Percentiles rank a stretch among this genome's conserved stretches.
phyloP scores from a whole-genome alignment of 2,888 invertebrate species.

The Euplexia lucipara region DNA sequence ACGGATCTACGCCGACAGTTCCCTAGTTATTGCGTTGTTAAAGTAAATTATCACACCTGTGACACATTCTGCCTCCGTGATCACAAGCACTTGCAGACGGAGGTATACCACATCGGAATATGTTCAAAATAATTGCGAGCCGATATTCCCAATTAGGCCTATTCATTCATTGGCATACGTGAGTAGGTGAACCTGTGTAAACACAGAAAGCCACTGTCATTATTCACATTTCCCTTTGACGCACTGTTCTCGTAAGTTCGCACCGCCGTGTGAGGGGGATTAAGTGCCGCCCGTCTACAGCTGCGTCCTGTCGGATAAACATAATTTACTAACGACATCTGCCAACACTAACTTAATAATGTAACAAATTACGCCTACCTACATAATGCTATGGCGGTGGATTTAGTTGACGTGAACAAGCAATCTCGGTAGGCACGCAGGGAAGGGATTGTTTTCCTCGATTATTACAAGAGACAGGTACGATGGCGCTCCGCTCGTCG shows the following conservation, averaged over 20 bases:
- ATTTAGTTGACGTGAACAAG: constrained; percentile 69
- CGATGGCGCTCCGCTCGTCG: constrained; percentile 48
- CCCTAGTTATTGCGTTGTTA: constrained; percentile 63
- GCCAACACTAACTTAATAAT: constrained; percentile 82
- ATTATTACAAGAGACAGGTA: constrained; percentile 70
- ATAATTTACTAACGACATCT: constrained; percentile 86
- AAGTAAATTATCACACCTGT: constrained; percentile 65
- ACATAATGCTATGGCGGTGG: constrained; percentile 70
- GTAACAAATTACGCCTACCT: constrained; percentile 74
- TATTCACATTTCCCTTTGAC: constrained; percentile 83
- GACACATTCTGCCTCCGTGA: constrained; percentile 45
- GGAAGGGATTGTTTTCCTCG: constrained; percentile 66
- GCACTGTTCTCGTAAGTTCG: constrained; percentile 74
- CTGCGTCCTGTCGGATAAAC: constrained; percentile 85
- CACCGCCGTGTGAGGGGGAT: constrained; percentile 77
- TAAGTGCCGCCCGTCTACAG: constrained; percentile 80
- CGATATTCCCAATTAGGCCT: constrained; percentile 61
- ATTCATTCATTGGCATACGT: constrained; percentile 52
- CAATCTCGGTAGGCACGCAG: constrained; percentile 63
- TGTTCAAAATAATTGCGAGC: constrained; percentile 31
- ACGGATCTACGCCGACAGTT: constrained; percentile 54
- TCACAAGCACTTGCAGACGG: constrained; percentile 33
- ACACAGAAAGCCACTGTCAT: constrained; percentile 74
- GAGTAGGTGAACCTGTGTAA: constrained; percentile 67
- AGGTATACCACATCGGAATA: constrained; percentile 20